These are phyloP conservation scores for Ladona fulva DNA, from an alignment of 1,140 invertebrate genomes.

Conservation along the genomic window DNA sequence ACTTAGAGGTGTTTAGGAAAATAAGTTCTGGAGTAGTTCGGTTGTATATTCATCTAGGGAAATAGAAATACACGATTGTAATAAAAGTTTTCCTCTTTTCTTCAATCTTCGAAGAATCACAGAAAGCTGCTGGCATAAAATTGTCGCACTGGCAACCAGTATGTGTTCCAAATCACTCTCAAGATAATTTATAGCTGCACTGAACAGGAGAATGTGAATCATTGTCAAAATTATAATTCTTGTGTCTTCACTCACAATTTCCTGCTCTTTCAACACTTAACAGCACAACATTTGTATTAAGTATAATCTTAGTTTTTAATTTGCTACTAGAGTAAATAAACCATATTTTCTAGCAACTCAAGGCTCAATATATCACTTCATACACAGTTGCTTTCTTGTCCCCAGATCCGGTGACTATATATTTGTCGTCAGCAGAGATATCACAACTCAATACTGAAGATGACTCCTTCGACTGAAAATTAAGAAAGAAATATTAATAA, in stretches of 20 bases:
- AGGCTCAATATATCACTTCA: slow-evolving; percentile 86
- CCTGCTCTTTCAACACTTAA: neutral
- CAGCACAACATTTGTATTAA: neutral
- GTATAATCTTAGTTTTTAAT: neutral
- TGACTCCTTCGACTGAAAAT: slow-evolving; percentile 90
- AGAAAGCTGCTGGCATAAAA: neutral
- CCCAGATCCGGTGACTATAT: slow-evolving; percentile 96
- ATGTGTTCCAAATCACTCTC: neutral
- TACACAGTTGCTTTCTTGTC: slow-evolving; percentile 99
- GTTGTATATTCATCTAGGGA: slow-evolving; percentile 1
- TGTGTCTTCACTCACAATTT: neutral
- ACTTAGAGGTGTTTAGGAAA: neutral
- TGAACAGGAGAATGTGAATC: neutral
- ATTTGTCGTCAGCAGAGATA: slow-evolving; percentile 97
- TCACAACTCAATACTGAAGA: slow-evolving; percentile 98
- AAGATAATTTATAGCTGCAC: neutral
- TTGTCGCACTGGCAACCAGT: neutral
- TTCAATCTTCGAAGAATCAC: neutral
- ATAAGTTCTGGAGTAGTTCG: slow-evolving; percentile 2
- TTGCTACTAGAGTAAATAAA: neutral
- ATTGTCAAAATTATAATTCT: neutral
- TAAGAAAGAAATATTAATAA: no score
- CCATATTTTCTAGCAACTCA: neutral
- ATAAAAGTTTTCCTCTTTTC: slow-evolving; percentile 6
- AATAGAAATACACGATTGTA: slow-evolving; percentile 2